Conservation (phyloP, 1,140 invertebrate genomes). For the Neodiprion virginianus region DNA sequence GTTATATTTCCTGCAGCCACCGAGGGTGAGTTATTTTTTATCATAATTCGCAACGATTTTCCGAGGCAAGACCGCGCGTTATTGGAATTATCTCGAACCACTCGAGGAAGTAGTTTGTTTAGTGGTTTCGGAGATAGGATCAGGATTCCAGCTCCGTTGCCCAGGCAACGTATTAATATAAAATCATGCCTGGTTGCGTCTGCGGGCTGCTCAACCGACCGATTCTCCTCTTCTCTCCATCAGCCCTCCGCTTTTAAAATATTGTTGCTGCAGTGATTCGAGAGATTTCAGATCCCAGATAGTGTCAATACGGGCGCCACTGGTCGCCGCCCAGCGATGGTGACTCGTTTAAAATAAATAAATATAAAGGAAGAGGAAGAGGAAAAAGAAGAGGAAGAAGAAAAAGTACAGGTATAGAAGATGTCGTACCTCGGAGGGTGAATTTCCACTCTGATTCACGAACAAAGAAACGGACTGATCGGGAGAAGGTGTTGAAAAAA, state of each 20-base stretch:
- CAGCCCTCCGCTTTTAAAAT: conserved; percentile 17
- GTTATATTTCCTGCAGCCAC: no score
- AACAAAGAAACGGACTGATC: no score
- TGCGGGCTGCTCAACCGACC: background rate
- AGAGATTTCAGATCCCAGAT: conserved; percentile 40
- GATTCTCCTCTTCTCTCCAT: background rate
- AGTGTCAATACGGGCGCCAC: conserved; percentile 40
- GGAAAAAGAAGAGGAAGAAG: no score
- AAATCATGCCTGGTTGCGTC: background rate
- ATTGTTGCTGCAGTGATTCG: conserved; percentile 19
- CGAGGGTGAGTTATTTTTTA: no score
- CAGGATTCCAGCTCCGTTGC: background rate
- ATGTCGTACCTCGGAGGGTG: no score
- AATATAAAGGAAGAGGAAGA: no score
- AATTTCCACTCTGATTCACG: no score
- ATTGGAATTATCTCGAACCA: conserved; percentile 1
- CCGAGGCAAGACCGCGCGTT: background rate
- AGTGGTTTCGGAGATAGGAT: conserved; percentile 11
- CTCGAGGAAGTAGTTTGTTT: conserved; percentile 5
- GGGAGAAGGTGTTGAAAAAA: no score
- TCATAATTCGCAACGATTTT: background rate
- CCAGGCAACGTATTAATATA: conserved; percentile 4
- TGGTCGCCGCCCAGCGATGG: conserved; percentile 12
- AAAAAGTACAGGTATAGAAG: background rate
- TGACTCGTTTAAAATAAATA: conserved; percentile 18